Percentiles rank a stretch among this genome's conserved stretches.
Evolutionary conservation across 2,113 vertebrate genomes (phyloP).

Genomic region (Neotoma lepida): DNA sequence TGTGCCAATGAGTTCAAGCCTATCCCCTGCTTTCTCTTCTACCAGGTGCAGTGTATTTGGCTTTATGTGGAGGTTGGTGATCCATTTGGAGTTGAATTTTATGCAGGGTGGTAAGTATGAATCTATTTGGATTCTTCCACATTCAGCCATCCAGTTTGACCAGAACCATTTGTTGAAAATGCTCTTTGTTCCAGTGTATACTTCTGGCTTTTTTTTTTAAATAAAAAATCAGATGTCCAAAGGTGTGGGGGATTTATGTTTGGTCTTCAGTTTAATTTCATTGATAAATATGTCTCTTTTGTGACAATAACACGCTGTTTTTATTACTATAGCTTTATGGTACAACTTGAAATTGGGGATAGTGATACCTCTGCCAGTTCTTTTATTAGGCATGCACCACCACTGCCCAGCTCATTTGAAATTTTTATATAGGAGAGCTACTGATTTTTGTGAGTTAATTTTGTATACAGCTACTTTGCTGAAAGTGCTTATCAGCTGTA

Average conservation of each 20-base stretch:
- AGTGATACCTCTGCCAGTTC: background rate
- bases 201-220: background rate
- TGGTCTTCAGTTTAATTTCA: background rate
- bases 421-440: background rate
- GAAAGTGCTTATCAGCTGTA: background rate
- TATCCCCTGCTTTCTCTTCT: background rate
- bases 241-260: background rate
- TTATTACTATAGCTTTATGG: background rate
- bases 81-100: background rate
- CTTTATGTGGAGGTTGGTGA: background rate
- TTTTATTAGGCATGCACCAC: background rate
- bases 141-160: background rate
- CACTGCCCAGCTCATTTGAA: too few relatives aligned
- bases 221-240: background rate
- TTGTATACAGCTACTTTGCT: background rate
- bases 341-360: background rate
- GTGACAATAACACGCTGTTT: background rate
- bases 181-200: background rate
- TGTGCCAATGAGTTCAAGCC: background rate
- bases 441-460: background rate
- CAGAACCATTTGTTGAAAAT: background rate
- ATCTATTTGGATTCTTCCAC: background rate
- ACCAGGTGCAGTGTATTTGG: background rate
- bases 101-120: background rate
- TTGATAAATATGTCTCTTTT: background rate